Evolutionary conservation across 2,797 vertebrate genomes (phyloP), one percentile per base, ranked within the genome.

Genomic region (Rhadinocentrus ornatus): DNA sequence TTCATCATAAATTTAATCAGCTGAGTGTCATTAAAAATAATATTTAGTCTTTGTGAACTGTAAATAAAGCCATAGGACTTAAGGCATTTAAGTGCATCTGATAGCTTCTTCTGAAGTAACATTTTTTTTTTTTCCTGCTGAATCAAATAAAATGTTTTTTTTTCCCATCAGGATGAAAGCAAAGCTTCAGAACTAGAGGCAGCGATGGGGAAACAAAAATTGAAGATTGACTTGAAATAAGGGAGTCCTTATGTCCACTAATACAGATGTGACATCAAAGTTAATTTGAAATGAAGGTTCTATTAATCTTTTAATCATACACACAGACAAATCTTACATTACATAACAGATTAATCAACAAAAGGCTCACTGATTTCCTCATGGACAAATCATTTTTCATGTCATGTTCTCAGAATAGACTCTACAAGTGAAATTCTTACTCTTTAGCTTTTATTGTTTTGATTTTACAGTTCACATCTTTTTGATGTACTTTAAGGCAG

Each of bases 121-220:
- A n/a, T n/a, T n/a, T n/a, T n/a, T n/a, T n/a, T 1, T 66, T 12
- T 22, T 62, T 31, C 3, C 20, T 27, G 1, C 20, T 65, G 4
- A 74, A n/a, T 35, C 1, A 22, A 62, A 60, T 65, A 0, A 24
- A 37, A 16, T 44, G 2, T 68, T 67, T 7, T 71, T 46, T 67
- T 7, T 71, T 46, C 32, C 71, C 26, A 57, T 52, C 86, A 91
- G 89, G 94, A 95, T 73, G 86, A 80, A 31, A 87, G 58, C 64
- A 94, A 92, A 71, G 69, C 88, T 53, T 93, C 95, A 1, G 96
- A 96, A 78, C 86, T 96, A 52, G 93, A 96, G 52, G 84, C 78
- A 0, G 94, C 87, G 70, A 96, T 96, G 96, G 85, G 94, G 82
- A 96, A 89, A 70, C 95, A 96, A 71, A 96, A 96, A 86, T 90